A percentile compares a stretch with the other conserved stretches of the same genome.
These are phyloP conservation scores for Buathra laborator DNA, from an alignment of 2,888 invertebrate species.

Conservation along the genomic window DNA sequence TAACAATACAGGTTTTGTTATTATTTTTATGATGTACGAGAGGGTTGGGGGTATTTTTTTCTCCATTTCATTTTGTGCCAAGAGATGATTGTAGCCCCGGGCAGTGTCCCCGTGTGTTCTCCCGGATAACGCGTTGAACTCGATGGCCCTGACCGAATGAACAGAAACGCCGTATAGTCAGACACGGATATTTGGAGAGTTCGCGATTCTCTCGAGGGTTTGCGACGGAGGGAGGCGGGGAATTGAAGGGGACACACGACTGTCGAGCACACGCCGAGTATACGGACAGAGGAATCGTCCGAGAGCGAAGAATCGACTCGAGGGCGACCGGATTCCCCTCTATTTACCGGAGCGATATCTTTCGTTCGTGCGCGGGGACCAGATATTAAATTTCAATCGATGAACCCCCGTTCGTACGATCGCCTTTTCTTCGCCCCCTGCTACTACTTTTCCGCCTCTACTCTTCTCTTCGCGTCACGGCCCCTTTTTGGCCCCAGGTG, in stretches of 20 bases:
- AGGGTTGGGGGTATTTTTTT: background rate
- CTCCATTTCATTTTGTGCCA: constrained; percentile 20
- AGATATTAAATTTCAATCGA: constrained; percentile 84
- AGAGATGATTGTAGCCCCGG: constrained; percentile 57
- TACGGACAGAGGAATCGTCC: background rate
- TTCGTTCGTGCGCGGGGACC: constrained; percentile 74
- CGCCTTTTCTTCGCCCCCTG: constrained; percentile 56
- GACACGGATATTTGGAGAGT: constrained; percentile 44
- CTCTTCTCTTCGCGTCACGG: constrained; percentile 22
- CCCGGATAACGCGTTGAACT: constrained; percentile 37
- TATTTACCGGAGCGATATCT: constrained; percentile 80
- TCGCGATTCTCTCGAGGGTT: constrained; percentile 34
- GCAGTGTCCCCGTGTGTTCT: constrained; percentile 35
- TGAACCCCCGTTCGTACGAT: constrained; percentile 67
- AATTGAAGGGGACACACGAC: background rate
- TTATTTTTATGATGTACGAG: constrained; percentile 1
- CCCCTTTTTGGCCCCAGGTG: constrained; percentile 39
- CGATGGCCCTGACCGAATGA: constrained; percentile 54
- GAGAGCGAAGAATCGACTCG: constrained; percentile 53
- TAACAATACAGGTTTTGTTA: background rate
- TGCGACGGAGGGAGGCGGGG: background rate
- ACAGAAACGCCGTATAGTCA: background rate
- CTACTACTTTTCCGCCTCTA: constrained; percentile 43
- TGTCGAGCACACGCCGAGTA: background rate
- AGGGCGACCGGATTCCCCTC: constrained; percentile 74